Evolutionary conservation across 2,113 vertebrate species (phyloP), one percentile per base, ranked within the genome.

Genomic region (Pardalotus punctatus): DNA sequence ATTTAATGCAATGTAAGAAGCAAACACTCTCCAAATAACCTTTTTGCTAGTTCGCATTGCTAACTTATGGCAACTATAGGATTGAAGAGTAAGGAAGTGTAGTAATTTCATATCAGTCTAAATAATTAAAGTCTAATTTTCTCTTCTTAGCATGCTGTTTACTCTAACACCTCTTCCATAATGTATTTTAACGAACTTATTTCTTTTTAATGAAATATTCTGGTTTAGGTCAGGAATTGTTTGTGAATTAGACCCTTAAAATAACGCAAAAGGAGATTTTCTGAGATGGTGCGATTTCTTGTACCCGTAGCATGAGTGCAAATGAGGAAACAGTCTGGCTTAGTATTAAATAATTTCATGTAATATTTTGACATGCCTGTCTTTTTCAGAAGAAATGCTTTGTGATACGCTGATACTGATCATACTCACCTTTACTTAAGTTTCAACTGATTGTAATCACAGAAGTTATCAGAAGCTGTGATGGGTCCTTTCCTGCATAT

Each of bases 31-130:
- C 33, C 47, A 81, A 83, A 72, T 91, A 94, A 93, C 48, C n/a
- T 92, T 67, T 88, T 90, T 95, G 62, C 61, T 96, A 56, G 47
- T 96, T 97, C 43, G 87, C 48, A 29, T 69, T 87, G 69, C 29
- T 23, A 35, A 71, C 18, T 42, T 97, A 35, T 15, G 29, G 72
- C 28, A 64, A 21, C 33, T 70, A 17, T 57, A 74, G 43, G 29
- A 79, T 66, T 31, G 31, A 96, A 95, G 43, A 95, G 25, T 88
- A 56, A 95, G 56, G 25, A 17, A 69, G 31, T 91, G 12, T 86
- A 91, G 25, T 94, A 89, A 89, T 53, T 64, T 66, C 45, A 19
- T 70, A 18, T 84, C 61, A 87, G 65, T 50, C 15, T 81, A 70
- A 96, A 93, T 85, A 90, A 94, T 96, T 95, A 78, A n/a, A n/a